These are phyloP conservation scores for Callimorpha dominula DNA, from an alignment of 2,888 invertebrate genomes.

Conservation along the genomic window DNA sequence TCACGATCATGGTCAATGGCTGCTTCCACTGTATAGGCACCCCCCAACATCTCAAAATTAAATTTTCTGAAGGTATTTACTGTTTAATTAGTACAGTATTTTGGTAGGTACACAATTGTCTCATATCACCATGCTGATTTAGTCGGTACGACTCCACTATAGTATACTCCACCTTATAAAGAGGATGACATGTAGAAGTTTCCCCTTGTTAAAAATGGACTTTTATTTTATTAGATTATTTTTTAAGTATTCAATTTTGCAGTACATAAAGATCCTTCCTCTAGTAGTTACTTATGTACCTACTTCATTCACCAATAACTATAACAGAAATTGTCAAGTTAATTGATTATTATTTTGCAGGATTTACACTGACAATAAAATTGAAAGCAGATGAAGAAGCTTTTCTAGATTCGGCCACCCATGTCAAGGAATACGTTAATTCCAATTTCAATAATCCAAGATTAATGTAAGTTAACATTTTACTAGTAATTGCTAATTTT, in stretches of 20 bases:
- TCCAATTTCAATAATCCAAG: constrained; percentile 66
- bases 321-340: too few relatives aligned
- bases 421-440: constrained; percentile 69
- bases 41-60: constrained; percentile 91
- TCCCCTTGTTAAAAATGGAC: too few relatives aligned
- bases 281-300: neutral
- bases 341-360: constrained; percentile 53
- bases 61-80: constrained; percentile 89
- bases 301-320: neutral
- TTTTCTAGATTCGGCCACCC: neutral
- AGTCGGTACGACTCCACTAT: too few relatives aligned
- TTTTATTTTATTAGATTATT: too few relatives aligned
- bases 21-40: constrained; percentile 91
- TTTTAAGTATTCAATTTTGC: too few relatives aligned
- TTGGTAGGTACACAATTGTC: too few relatives aligned
- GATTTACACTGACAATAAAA: constrained; percentile 83
- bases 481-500: neutral
- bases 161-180: too few relatives aligned
- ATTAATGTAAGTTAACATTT: constrained; percentile 71
- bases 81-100: too few relatives aligned
- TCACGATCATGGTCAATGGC: constrained; percentile 94
- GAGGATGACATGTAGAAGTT: too few relatives aligned
- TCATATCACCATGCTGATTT: too few relatives aligned
- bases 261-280: neutral
- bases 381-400: constrained; percentile 58